These are phyloP conservation scores for Thomomys bottae DNA, from an alignment of 2,113 vertebrate species.

Conservation along the genomic window DNA sequence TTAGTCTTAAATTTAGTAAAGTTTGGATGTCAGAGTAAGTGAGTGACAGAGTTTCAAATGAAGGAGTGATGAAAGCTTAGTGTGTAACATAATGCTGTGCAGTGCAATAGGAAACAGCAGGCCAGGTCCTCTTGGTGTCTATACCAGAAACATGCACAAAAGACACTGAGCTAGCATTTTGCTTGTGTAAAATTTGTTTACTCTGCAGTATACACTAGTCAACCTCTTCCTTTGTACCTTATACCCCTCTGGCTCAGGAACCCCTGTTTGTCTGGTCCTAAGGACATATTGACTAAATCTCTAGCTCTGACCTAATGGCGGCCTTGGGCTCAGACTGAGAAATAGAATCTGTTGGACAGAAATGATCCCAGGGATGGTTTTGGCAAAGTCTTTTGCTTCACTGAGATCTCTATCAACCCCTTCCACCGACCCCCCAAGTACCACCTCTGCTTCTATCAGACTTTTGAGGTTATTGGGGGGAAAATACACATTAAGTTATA, in stretches of 20 bases:
- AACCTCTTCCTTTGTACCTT: neutral
- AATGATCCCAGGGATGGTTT: slow-evolving; percentile 7
- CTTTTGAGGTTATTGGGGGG: slow-evolving; percentile 35
- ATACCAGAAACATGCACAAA: neutral
- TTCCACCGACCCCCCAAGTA: too few relatives aligned
- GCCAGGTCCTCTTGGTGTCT: neutral
- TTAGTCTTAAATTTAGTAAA: neutral
- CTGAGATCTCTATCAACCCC: too few relatives aligned
- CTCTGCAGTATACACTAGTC: neutral
- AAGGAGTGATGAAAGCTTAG: neutral
- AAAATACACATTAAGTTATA: neutral
- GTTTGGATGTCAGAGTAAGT: neutral
- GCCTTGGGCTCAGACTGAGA: neutral
- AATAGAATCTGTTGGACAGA: neutral
- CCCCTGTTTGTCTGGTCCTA: neutral
- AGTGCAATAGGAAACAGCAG: neutral
- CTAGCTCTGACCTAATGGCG: slow-evolving; percentile 22
- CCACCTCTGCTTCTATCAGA: neutral
- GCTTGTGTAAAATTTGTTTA: neutral
- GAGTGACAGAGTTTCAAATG: neutral
- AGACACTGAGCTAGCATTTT: neutral
- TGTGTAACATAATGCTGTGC: neutral
- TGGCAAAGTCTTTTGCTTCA: neutral
- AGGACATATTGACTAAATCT: neutral
- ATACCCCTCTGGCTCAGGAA: neutral